These are phyloP conservation scores for Cebidichthys violaceus DNA, from an alignment of 2,113 vertebrate genomes.

Conservation along the genomic window DNA sequence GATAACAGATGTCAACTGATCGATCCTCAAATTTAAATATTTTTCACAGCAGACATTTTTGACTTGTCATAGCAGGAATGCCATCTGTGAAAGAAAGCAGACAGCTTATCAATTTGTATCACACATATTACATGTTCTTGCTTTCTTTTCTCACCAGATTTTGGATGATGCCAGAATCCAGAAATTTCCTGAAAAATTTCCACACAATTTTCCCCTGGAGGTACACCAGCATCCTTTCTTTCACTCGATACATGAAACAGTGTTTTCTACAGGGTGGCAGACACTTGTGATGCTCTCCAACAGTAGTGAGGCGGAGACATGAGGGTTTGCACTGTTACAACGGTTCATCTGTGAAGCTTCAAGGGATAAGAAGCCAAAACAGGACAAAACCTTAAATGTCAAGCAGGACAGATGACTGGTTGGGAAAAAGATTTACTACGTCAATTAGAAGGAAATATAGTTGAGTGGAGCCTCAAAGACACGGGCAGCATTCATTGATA, in stretches of 20 bases:
- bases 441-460: background rate
- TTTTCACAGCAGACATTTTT: background rate
- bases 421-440: background rate
- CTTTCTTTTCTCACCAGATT: conserved; percentile 55
- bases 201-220: conserved; percentile 58
- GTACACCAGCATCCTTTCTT: conserved; percentile 53
- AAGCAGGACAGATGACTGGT: background rate
- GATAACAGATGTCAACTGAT: background rate
- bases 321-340: background rate
- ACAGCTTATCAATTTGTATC: background rate
- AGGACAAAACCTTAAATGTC: background rate
- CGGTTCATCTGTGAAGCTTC: background rate
- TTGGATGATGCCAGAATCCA: conserved; percentile 63
- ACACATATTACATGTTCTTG: background rate
- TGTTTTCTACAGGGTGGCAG: background rate
- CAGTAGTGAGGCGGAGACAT: background rate
- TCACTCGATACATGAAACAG: background rate
- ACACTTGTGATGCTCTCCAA: background rate
- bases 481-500: background rate
- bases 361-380: background rate
- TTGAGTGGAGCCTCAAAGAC: background rate
- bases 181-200: conserved; percentile 69
- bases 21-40: background rate
- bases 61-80: background rate
- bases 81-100: background rate